Evolutionary conservation across 2,113 vertebrate species (phyloP), one percentile per base, ranked within the genome.

Genomic region (Plestiodon gilberti): DNA sequence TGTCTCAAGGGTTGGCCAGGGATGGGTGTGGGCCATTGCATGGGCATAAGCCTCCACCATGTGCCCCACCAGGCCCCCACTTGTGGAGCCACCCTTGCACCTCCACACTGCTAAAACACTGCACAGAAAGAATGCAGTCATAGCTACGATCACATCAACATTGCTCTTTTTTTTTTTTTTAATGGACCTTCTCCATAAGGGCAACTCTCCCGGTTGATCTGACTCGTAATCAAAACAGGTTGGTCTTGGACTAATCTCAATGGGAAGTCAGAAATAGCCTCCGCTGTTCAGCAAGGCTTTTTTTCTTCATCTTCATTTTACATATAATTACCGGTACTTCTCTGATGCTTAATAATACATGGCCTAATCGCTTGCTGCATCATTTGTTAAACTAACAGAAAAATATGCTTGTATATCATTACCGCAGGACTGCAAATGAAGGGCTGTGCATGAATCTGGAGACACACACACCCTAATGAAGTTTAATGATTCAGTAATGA

Each of bases 401-500:
- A 89, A 94, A 90, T 85, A 88, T 61, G 48, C 89, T 88, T 67
- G 69, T 43, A 61, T 62, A 14, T 75, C 62, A 71, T 81, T 86
- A 78, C 76, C 17, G 17, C 6, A 67, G 89, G 89, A 57, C 91
- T 82, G 75, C 57, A 89, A 76, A 79, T 86, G 93, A 82, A 88
- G 38, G 93, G 33, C 0, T 0, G 52, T 11, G 23, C 30, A 3
- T 89, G 78, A 93, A 84, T 74, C 78, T 30, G 84, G 76, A 35
- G 40, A 81, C 85, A 79, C 6, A 43, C 25, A 43, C 14, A 65
- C 76, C 70, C 15, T 86, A 95, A 93, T 1, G 43, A 85, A 85
- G 40, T 90, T 89, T 94, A 94, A 91, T 87, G 88, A 89, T 69
- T 65, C 48, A 52, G 20, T 87, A 93, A 94, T 78, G n/a, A 43